Conservation (phyloP, 1,140 invertebrate species). For the Macrobrachium rosenbergii region DNA sequence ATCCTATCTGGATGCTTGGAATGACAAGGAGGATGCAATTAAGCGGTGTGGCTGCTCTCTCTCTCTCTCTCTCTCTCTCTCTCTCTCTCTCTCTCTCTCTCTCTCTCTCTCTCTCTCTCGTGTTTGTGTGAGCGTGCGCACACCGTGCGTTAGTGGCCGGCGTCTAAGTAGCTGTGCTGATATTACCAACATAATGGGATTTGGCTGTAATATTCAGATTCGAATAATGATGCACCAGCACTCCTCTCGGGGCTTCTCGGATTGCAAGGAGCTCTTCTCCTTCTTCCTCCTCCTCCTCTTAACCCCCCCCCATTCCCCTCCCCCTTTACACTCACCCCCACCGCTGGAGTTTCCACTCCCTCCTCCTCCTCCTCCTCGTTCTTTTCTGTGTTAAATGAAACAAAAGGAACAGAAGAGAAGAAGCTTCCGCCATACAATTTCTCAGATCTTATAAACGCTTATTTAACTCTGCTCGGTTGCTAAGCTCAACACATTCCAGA, state of each 20-base stretch:
- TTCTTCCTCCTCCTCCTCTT: background rate
- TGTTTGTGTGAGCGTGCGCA: too few species aligned
- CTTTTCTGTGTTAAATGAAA: too few species aligned
- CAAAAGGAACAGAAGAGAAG: background rate
- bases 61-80: too few species aligned
- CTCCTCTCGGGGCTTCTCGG: background rate
- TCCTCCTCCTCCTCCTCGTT: background rate
- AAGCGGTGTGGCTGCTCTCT: conserved; percentile 28
- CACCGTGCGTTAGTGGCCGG: too few species aligned
- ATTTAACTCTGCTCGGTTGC: too few species aligned
- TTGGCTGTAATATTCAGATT: conserved; percentile 52
- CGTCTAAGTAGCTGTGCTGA: conserved; percentile 31
- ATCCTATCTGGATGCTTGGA: conserved; percentile 36
- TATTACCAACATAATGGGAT: conserved; percentile 47
- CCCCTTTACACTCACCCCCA: too few species aligned
- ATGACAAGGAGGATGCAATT: conserved; percentile 37
- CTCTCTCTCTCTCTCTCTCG: too few species aligned
- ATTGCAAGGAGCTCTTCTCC: background rate
- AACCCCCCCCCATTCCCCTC: background rate
- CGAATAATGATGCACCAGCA: conserved; percentile 43
- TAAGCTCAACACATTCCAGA: too few species aligned
- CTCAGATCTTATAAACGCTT: background rate
- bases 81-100: too few species aligned
- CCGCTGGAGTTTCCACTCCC: too few species aligned
- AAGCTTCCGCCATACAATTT: background rate